phyloP scores from a whole-genome alignment of 2,797 vertebrate species.

The Tapera naevia region DNA sequence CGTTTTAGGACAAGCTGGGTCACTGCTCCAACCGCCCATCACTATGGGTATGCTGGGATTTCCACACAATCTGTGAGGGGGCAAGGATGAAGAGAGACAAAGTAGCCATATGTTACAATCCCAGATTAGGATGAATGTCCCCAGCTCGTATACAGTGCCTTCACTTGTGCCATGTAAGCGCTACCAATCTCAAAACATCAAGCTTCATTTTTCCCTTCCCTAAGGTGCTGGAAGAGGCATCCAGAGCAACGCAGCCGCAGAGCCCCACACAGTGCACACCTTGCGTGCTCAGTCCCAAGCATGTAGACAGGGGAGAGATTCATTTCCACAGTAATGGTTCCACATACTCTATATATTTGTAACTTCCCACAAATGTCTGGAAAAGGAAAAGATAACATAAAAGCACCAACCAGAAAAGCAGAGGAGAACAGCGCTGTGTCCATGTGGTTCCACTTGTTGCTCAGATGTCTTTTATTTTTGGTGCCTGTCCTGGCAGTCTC shows the following conservation, averaged over 20 bases:
- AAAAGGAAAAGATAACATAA: neutral
- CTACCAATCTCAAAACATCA: neutral
- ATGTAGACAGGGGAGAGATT: neutral
- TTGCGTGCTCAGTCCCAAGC: neutral
- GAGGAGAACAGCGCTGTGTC: neutral
- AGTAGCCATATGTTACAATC: neutral
- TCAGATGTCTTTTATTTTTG: slow-evolving; percentile 49
- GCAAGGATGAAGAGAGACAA: neutral
- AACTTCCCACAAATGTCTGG: neutral
- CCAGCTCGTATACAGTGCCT: neutral
- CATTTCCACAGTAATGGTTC: neutral
- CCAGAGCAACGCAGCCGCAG: neutral
- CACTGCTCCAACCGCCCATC: neutral
- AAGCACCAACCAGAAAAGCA: neutral
- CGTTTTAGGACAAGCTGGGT: neutral
- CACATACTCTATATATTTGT: neutral
- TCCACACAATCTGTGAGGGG: neutral
- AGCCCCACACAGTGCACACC: neutral
- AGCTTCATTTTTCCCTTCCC: neutral
- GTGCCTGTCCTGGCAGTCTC: slow-evolving; percentile 15
- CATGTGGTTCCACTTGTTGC: neutral
- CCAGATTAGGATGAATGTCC: neutral
- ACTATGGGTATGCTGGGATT: rapidly evolving
- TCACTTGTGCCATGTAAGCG: neutral
- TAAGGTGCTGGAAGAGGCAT: neutral